Evolutionary conservation across 2,888 invertebrate species (phyloP).

Genomic region (Cotesia congregata): DNA sequence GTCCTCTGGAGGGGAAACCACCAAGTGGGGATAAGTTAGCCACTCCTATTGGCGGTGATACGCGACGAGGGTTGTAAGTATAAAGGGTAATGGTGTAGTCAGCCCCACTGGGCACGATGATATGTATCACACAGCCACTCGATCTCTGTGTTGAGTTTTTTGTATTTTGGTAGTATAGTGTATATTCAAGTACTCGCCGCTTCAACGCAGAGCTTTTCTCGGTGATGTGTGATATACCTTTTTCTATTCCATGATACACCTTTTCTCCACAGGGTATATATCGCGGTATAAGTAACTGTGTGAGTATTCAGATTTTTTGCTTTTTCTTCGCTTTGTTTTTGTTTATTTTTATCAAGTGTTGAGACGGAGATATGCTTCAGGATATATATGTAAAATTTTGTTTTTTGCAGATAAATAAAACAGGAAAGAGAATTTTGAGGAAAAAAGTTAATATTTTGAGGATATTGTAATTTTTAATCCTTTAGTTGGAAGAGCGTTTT

Average conservation of each 20-base stretch:
- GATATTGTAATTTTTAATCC: no score
- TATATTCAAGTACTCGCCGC: conserved; percentile 22
- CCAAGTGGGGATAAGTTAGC: background rate
- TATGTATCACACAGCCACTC: background rate
- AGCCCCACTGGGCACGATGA: conserved; percentile 13
- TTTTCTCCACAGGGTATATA: background rate
- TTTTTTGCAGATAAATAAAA: no score
- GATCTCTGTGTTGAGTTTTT: background rate
- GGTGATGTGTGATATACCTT: conserved; percentile 37
- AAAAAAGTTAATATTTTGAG: no score
- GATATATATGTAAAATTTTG: background rate
- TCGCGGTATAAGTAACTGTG: background rate
- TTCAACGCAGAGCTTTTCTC: conserved; percentile 26
- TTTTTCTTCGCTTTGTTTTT: background rate
- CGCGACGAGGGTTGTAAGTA: background rate
- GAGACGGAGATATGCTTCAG: background rate
- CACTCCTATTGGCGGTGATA: background rate
- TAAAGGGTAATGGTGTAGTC: background rate
- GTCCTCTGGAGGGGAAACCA: no score
- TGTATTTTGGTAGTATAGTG: conserved; percentile 13
- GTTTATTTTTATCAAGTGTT: background rate
- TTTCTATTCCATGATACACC: conserved; percentile 16
- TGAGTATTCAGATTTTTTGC: background rate
- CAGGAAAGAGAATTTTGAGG: no score
- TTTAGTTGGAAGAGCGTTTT: no score